Conservation (phyloP, 2,888 invertebrate species). For the Agriotes lineatus region DNA sequence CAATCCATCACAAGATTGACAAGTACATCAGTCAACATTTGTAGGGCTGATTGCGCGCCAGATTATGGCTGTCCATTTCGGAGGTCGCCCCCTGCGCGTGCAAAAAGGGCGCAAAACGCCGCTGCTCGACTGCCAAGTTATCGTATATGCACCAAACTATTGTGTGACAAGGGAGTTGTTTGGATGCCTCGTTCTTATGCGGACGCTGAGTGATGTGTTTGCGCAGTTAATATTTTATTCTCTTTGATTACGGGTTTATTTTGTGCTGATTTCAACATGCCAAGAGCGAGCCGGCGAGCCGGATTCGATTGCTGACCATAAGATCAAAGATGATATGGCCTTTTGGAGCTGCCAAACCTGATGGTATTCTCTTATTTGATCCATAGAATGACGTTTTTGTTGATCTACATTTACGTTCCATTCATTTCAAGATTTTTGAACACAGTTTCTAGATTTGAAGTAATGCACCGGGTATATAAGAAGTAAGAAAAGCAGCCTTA, state of each 20-base stretch:
- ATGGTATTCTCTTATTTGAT: no score
- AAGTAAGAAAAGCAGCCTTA: no score
- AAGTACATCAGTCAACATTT: slow-evolving; percentile 67
- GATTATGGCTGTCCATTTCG: slow-evolving; percentile 46
- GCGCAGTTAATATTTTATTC: slow-evolving; percentile 59
- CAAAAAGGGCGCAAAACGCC: slow-evolving; percentile 33
- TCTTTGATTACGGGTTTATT: slow-evolving; percentile 50
- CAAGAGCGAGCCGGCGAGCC: not conserved
- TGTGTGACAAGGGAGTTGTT: slow-evolving; percentile 49
- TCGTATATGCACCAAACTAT: slow-evolving; percentile 54
- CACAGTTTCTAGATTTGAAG: no score
- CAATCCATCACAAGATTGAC: slow-evolving; percentile 62
- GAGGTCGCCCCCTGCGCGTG: not conserved
- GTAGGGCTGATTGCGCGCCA: slow-evolving; percentile 61
- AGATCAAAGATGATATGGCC: not conserved
- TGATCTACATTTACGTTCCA: no score
- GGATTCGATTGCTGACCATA: not conserved
- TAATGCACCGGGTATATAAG: no score
- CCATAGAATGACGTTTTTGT: no score
- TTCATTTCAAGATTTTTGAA: no score
- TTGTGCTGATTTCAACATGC: slow-evolving; percentile 32
- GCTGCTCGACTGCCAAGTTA: slow-evolving; percentile 49
- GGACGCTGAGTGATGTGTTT: slow-evolving; percentile 55
- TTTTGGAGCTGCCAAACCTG: no score
- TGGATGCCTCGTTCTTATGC: slow-evolving; percentile 53